Conservation (phyloP, 2,888 invertebrate genomes). For the Tetragonisca angustula region DNA sequence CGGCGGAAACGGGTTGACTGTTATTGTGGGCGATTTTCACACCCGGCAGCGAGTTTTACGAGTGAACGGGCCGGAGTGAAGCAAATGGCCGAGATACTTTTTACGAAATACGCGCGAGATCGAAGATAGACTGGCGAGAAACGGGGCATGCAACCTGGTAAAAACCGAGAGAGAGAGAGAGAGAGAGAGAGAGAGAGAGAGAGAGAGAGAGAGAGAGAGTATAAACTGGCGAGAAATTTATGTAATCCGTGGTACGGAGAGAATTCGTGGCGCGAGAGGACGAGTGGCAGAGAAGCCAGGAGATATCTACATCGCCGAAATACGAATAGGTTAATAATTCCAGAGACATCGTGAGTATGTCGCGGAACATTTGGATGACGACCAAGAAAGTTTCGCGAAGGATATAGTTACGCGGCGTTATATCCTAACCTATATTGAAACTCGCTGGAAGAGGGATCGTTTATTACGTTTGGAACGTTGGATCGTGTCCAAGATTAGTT, state of each 20-base stretch:
- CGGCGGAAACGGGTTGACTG: conserved; percentile 45
- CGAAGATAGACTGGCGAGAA: conserved; percentile 31
- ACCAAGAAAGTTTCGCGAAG: conserved; percentile 53
- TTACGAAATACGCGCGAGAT: conserved; percentile 39
- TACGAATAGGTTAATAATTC: conserved; percentile 55
- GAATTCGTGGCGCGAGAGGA: too few species aligned
- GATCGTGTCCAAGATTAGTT: conserved; percentile 53
- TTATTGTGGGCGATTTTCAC: conserved; percentile 61
- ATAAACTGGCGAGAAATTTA: conserved; percentile 28
- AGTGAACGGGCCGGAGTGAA: conserved; percentile 31
- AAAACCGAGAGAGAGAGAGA: conserved; percentile 2
- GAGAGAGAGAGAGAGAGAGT: conserved; percentile 3
- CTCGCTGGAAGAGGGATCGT: conserved; percentile 34
- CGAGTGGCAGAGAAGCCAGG: too few species aligned
- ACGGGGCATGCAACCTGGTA: conserved; percentile 16
- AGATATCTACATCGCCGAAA: conserved; percentile 20
- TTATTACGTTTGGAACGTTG: conserved; percentile 50
- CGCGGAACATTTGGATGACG: conserved; percentile 53
- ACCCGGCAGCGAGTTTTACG: conserved; percentile 42
- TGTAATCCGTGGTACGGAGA: conserved; percentile 22
- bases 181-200: conserved; percentile 2
- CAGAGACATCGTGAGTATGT: conserved; percentile 41
- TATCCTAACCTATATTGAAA: conserved; percentile 43
- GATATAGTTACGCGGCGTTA: conserved; percentile 48
- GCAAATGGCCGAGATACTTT: conserved; percentile 51